Conservation (phyloP, 2,797 vertebrate genomes). For the Adrianichthys oophorus region DNA sequence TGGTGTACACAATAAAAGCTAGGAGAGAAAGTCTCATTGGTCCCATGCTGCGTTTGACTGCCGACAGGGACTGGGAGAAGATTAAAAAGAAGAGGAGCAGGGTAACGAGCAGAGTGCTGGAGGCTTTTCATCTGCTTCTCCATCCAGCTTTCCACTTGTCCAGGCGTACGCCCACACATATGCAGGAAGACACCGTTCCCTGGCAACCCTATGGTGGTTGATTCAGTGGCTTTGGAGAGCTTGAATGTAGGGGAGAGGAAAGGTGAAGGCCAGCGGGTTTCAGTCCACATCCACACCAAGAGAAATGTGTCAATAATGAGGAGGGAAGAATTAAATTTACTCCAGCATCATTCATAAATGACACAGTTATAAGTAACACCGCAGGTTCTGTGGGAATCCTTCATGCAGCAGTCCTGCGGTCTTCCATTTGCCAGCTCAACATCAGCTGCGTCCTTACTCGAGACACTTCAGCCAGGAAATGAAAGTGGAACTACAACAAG, state of each 20-base stretch:
- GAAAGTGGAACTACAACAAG: slow-evolving; percentile 3
- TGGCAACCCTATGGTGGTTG: slow-evolving; percentile 34
- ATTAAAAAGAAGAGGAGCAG: slow-evolving; percentile 31
- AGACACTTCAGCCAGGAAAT: neutral
- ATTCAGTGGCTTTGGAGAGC: neutral
- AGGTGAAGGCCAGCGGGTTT: slow-evolving; percentile 7
- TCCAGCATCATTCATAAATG: neutral
- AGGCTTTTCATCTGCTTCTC: slow-evolving; percentile 33
- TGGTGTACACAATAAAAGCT: slow-evolving; percentile 3
- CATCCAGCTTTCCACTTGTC: slow-evolving; percentile 32
- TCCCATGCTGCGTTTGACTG: slow-evolving; percentile 20
- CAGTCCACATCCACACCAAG: neutral
- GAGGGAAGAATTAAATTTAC: too few relatives aligned
- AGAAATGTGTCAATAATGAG: neutral
- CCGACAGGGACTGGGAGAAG: slow-evolving; percentile 10
- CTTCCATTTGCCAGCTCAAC: slow-evolving; percentile 5
- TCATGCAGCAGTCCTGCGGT: neutral
- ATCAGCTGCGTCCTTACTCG: slow-evolving; percentile 7
- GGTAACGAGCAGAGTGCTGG: slow-evolving; percentile 6
- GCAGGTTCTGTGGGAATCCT: neutral
- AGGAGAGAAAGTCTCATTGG: slow-evolving; percentile 35
- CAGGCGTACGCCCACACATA: slow-evolving; percentile 30
- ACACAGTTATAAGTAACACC: neutral
- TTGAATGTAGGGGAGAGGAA: slow-evolving; percentile 1
- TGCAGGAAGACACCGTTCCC: slow-evolving; percentile 45